Evolutionary conservation across 1,140 invertebrate species (phyloP), one percentile per base, ranked within the genome.

Genomic region (Ostrea edulis): DNA sequence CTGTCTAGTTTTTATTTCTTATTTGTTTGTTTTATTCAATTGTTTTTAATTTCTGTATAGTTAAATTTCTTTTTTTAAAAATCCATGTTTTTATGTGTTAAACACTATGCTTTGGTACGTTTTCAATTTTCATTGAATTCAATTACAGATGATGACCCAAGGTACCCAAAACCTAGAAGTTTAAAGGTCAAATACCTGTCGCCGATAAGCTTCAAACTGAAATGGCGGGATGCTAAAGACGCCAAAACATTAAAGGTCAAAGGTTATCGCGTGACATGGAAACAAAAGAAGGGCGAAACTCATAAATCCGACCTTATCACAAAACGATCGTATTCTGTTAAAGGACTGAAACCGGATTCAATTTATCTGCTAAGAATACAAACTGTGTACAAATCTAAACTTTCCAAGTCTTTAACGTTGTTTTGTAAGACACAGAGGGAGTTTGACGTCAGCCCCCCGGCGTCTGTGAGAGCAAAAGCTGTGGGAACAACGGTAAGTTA

Each of bases 221-320:
- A 87, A 83, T 87, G 86, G 86, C 77, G 86, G 29, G 71, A 81
- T 9, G 81, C 86, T 11, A 82, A 44, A 83, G 29, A 85, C 20
- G 62, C 29, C 8, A 86, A 86, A 58, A 54, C 54, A 22, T 83
- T 55, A 8, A 20, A 86, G 8, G 55, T 87, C n/a, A 83, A 55
- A 22, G 81, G 25, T 51, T 87, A 87, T n/a, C 77, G 55, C 0
- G 52, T 87, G 25, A 55, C 52, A 9, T 87, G 86, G 86, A 87
- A 58, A 58, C 54, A 44, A 9, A 82, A 58, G 51, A 82, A 68
- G 12, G 77, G 25, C 20, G 8, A 35, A 44, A 82, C 81, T 17
- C 12, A 51, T 9, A 53, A 82, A 44, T 58, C 81, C 12, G 54
- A 82, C 1, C 44, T 55, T 22, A 35, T 87, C 0, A 87, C n/a